phyloP scores from a whole-genome alignment of 2,797 vertebrate species.

The Coregonus suidteri region DNA sequence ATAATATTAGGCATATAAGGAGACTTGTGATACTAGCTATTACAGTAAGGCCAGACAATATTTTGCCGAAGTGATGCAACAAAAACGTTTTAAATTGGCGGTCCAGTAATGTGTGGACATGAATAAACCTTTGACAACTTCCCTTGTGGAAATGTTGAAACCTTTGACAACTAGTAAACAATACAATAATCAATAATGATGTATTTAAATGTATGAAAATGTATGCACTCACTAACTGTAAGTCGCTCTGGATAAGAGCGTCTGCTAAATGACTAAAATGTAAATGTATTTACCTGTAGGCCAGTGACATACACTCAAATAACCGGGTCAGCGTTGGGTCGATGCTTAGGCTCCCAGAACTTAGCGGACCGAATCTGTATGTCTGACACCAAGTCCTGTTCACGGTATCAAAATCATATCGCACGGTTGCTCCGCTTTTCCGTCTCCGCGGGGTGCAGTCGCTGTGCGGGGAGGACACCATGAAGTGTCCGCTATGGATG shows the following conservation, averaged over 20 bases:
- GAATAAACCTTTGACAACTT: background rate
- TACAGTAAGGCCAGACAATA: background rate
- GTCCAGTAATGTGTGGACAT: background rate
- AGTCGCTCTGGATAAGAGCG: too few relatives aligned
- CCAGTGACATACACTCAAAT: conserved; percentile 98
- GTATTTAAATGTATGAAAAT: conserved; percentile 50
- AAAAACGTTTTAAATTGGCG: background rate
- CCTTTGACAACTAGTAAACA: background rate
- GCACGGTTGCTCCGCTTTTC: conserved; percentile 62
- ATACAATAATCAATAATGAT: background rate
- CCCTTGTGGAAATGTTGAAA: background rate
- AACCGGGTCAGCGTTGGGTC: conserved; percentile 92
- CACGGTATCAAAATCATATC: conserved; percentile 76
- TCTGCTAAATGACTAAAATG: too few relatives aligned
- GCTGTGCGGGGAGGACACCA: conserved; percentile 95
- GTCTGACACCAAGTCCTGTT: conserved; percentile 77
- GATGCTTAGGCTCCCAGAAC: conserved; percentile 82
- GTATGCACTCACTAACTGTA: too few relatives aligned
- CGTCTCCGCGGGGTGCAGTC: conserved; percentile 78
- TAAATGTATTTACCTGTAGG: conserved; percentile 86
- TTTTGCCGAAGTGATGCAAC: too few relatives aligned
- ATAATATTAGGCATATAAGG: background rate
- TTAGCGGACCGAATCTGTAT: conserved; percentile 79
- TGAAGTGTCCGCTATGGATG: conserved; percentile 98
- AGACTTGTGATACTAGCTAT: background rate